Evolutionary conservation across 2,113 vertebrate species (phyloP), one percentile per base, ranked within the genome.

Genomic region (Apus apus): DNA sequence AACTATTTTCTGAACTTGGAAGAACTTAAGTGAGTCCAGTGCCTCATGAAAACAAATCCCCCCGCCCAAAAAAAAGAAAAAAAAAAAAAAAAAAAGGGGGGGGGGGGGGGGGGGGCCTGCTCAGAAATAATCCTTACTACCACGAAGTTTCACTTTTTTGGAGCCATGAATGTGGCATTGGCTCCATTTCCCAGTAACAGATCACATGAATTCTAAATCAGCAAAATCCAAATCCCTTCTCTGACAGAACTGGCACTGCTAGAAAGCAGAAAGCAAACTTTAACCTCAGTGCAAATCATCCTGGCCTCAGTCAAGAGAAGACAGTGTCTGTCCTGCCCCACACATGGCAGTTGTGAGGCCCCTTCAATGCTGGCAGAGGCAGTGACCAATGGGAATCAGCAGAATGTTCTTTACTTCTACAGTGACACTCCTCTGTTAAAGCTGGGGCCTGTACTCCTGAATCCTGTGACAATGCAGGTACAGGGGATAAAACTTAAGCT

Each of bases 301-400:
- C 29, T 16, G 20, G 16, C 14, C 13, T 71, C 57, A 2, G 2
- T 8, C 32, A 68, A 38, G 27, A 36, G 3, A 22, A 43, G 23
- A 17, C 57, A 23, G 15, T 3, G 15, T 22, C 27, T 9, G 30
- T 22, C 29, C 25, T 22, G 56, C 19, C 22, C 19, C 8, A 9
- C 0, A 1, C 6, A 0, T 3, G 17, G 34, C 27, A 74, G 48
- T 8, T 7, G 7, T 15, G 15, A 61, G 18, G 60, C 22, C 11
- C 46, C 50, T 57, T 23, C 18, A 48, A 48, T 48, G 46, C 20
- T 21, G 46, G 27, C 14, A 40, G 26, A 34, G 17, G 25, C 32
- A 51, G 30, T 36, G 76, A 71, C 23, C 64, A 51, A 38, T 11
- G 36, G 29, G 32, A 51, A 23, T 29, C 23, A 65, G n/a, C 5